phyloP scores from a whole-genome alignment of 2,113 vertebrate genomes.

The Anser brachyrhynchus region DNA sequence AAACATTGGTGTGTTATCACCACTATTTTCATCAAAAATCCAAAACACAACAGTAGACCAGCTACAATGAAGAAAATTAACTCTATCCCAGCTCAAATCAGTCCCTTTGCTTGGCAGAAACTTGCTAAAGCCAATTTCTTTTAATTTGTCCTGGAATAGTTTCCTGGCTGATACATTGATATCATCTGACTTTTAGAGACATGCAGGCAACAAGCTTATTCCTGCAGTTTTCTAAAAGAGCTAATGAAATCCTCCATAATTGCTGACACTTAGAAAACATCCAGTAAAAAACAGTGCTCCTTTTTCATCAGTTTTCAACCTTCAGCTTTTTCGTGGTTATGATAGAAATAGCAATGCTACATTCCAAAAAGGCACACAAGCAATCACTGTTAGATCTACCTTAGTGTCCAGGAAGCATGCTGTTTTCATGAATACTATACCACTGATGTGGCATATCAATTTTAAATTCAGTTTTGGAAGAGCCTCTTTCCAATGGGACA shows the following conservation, averaged over 20 bases:
- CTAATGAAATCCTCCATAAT: background rate
- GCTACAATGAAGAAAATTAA: background rate
- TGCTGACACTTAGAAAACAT: background rate
- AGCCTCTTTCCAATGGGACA: background rate
- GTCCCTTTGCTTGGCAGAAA: background rate
- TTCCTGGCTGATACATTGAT: background rate
- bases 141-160: background rate
- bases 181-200: background rate
- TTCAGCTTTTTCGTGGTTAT: background rate
- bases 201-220: background rate
- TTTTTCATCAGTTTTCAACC: background rate
- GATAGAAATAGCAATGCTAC: background rate
- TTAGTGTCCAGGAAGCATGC: accelerated
- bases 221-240: background rate
- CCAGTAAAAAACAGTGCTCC: background rate
- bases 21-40: background rate
- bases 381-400: background rate
- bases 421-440: background rate
- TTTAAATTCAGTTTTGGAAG: background rate
- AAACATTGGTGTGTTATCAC: background rate
- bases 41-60: background rate
- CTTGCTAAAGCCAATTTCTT: background rate
- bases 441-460: background rate
- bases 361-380: background rate
- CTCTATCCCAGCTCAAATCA: background rate